Evolutionary conservation across 1,140 invertebrate genomes (phyloP), one percentile per base, ranked within the genome.

Genomic region (Atta colombica): DNA sequence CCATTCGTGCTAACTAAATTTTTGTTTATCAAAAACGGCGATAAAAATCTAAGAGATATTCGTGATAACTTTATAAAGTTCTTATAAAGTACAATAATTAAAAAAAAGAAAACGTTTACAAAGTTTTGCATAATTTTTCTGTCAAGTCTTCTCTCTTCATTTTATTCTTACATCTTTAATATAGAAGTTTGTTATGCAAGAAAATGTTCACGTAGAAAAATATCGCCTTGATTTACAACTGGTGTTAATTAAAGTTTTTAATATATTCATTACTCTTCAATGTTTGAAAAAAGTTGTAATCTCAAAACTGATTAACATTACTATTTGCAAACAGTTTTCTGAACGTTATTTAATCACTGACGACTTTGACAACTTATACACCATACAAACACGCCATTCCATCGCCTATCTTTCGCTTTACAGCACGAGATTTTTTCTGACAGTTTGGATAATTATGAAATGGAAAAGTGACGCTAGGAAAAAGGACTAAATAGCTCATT

Each of bases 391-490:
- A 35, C 3, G 25, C 28, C 75, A 28, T 21, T 5, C 60, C 53
- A 35, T 72, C 51, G 39, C 14, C 72, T 60, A 16, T 72, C 12
- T 21, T 82, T 72, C 14, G 39, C 18, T 72, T 72, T 21, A 28
- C 25, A 49, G 2, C 10, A 82, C 18, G 18, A 61, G 25, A 74
- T 49, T 60, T 55, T 81, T 53, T 28, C 14, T 18, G 66, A 71
- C 87, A 88, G 68, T 55, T 66, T 58, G 61, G 77, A 77, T 74
- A 80, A 88, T 87, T 97, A 97, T 94, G 97, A 97, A 95, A 97
- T 97, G 96, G 69, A 97, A 97, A 92, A 97, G 97, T 49, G 96
- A 97, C 91, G 96, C 97, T 90, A 97, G 7, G 3, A 25, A 60
- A 25, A 10, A 25, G 21, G 21, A 14, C n/a, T 58, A 65, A 8